A percentile compares a stretch with the other conserved stretches of the same genome.
These are phyloP conservation scores for Pedionomus torquatus DNA, from an alignment of 2,113 vertebrate genomes.

Conservation along the genomic window DNA sequence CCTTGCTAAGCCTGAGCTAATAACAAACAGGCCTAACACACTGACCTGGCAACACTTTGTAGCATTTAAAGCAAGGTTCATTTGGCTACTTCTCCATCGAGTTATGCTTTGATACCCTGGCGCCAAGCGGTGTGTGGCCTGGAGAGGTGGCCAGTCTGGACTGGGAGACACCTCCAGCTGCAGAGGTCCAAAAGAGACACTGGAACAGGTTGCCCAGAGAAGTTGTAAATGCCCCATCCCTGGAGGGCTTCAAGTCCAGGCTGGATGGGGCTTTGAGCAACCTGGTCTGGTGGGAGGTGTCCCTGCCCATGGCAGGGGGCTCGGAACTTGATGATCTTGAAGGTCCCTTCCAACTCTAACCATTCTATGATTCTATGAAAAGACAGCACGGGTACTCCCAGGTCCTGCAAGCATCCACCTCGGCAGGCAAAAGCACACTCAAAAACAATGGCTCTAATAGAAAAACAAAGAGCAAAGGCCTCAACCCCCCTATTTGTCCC, in stretches of 20 bases:
- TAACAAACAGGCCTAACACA: not conserved
- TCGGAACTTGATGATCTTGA: too few relatives aligned
- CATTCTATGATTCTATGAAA: not conserved
- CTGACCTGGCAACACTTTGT: not conserved
- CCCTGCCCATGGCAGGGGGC: too few relatives aligned
- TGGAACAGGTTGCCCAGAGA: too few relatives aligned
- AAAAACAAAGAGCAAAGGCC: not conserved
- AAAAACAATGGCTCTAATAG: not conserved
- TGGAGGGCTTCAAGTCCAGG: too few relatives aligned
- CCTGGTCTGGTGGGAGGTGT: too few relatives aligned
- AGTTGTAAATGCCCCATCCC: too few relatives aligned
- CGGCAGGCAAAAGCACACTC: not conserved
- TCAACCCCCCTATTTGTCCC: not conserved
- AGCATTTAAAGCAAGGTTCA: not conserved
- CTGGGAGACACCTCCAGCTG: not conserved
- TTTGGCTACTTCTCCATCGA: not conserved
- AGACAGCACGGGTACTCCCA: not conserved
- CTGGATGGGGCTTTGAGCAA: too few relatives aligned
- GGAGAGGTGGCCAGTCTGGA: not conserved
- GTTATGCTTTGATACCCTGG: not conserved
- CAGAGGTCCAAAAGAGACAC: not conserved
- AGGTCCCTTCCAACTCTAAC: too few relatives aligned
- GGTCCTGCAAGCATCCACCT: not conserved
- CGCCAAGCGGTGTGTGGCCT: not conserved
- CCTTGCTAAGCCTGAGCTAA: not conserved